Percentiles rank a stretch among this genome's conserved stretches.
These are phyloP conservation scores for Drosophila auraria DNA, from an alignment of 1,140 invertebrate species.

Conservation along the genomic window DNA sequence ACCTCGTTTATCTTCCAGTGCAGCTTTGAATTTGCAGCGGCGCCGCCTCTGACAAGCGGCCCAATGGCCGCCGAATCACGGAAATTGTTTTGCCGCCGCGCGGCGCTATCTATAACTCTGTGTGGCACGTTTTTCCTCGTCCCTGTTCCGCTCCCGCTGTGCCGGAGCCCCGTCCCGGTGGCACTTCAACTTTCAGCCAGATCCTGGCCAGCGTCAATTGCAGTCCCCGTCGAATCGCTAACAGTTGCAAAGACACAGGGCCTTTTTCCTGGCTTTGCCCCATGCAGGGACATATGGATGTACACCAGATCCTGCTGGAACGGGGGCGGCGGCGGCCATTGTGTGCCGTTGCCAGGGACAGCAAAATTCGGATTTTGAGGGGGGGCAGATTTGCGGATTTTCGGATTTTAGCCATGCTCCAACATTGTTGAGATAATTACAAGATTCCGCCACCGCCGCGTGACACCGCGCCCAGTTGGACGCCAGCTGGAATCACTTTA, in stretches of 20 bases:
- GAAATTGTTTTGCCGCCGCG: slow-evolving; percentile 53
- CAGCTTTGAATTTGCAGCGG: slow-evolving; percentile 14
- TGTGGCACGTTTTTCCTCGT: slow-evolving; percentile 33
- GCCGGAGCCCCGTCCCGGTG: slow-evolving; percentile 9
- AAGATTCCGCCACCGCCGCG: slow-evolving; percentile 36
- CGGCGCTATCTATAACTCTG: slow-evolving; percentile 25
- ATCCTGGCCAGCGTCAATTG: slow-evolving; percentile 39
- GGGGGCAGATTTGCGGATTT: slow-evolving; percentile 9
- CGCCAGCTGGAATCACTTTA: slow-evolving; percentile 13
- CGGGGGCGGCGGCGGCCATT: slow-evolving; percentile 16
- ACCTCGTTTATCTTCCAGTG: background rate
- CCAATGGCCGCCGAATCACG: slow-evolving; percentile 56
- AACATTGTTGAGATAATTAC: slow-evolving; percentile 61
- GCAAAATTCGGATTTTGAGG: slow-evolving; percentile 25
- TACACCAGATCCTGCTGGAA: background rate
- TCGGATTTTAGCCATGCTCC: slow-evolving; percentile 8
- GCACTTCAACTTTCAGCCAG: slow-evolving; percentile 24
- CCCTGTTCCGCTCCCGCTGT: background rate
- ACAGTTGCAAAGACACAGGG: slow-evolving; percentile 45
- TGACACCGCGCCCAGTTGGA: background rate
- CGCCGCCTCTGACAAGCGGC: slow-evolving; percentile 43
- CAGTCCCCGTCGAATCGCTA: slow-evolving; percentile 34
- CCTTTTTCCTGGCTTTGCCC: slow-evolving; percentile 25
- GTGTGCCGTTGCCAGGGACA: slow-evolving; percentile 27
- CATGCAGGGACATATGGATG: slow-evolving; percentile 27